These are phyloP conservation scores for Anoplius nigerrimus DNA, from an alignment of 2,888 invertebrate species.

Conservation along the genomic window DNA sequence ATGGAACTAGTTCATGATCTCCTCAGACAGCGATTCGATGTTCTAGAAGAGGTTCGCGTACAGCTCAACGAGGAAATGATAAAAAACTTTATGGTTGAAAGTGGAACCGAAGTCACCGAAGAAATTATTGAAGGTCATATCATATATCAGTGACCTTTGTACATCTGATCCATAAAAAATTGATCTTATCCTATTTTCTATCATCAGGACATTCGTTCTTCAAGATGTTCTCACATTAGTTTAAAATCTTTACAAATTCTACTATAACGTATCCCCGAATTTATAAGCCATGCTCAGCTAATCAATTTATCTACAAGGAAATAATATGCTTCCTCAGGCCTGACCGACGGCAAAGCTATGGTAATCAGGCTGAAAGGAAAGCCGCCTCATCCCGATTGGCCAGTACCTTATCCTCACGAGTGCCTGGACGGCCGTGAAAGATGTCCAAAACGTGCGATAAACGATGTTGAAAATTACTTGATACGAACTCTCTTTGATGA, in stretches of 20 bases:
- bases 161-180: neutral
- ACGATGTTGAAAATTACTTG: constrained; percentile 67
- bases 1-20: constrained; percentile 59
- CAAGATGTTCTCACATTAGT: too few species aligned
- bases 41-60: constrained; percentile 59
- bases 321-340: constrained; percentile 46
- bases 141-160: too few species aligned
- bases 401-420: constrained; percentile 57
- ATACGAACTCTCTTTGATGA: constrained; percentile 36
- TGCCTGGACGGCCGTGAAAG: constrained; percentile 41
- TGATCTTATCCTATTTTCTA: neutral
- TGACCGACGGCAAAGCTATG: constrained; percentile 57
- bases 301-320: too few species aligned
- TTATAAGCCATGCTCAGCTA: too few species aligned
- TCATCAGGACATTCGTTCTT: too few species aligned
- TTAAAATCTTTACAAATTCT: too few species aligned
- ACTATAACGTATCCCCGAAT: too few species aligned
- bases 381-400: constrained; percentile 64
- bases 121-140: constrained; percentile 57
- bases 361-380: constrained; percentile 60
- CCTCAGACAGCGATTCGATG: constrained; percentile 62
- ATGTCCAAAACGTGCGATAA: constrained; percentile 59
- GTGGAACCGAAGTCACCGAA: constrained; percentile 60
- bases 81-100: constrained; percentile 60
- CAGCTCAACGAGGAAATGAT: constrained; percentile 56